Conservation (phyloP, 2,113 vertebrate species). For the Collichthys lucidus region DNA sequence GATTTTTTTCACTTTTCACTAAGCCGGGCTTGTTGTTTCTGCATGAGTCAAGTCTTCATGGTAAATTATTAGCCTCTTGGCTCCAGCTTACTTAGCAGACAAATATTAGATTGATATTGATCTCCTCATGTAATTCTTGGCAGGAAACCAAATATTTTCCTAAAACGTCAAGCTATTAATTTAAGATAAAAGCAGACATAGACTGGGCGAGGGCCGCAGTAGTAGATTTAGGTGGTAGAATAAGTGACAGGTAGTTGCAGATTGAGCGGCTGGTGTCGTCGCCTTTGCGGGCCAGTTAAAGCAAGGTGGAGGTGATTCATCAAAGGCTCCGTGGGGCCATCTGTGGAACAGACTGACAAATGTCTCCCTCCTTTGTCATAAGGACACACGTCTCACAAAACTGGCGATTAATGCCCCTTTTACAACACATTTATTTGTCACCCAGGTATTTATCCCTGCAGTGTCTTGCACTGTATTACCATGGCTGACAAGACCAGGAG, state of each 20-base stretch:
- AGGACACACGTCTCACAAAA: constrained; percentile 85
- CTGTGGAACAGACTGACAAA: constrained; percentile 86
- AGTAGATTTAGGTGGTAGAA: constrained; percentile 42
- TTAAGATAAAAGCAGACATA: not conserved
- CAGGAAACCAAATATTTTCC: not conserved
- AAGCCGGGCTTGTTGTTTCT: not conserved
- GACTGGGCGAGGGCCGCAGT: not conserved
- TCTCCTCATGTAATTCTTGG: not conserved
- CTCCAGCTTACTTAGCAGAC: not conserved
- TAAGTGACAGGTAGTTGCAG: constrained; percentile 63
- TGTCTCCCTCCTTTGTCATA: constrained; percentile 87
- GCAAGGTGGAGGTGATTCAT: constrained; percentile 83
- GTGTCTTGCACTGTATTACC: constrained; percentile 75
- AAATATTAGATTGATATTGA: not conserved
- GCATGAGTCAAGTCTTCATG: not conserved
- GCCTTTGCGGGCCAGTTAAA: constrained; percentile 75
- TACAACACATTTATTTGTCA: constrained; percentile 85
- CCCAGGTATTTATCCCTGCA: constrained; percentile 81
- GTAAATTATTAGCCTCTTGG: not conserved
- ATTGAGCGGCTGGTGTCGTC: constrained; percentile 62
- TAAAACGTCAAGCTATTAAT: not conserved
- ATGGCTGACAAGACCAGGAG: constrained; percentile 69
- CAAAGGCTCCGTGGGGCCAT: constrained; percentile 82
- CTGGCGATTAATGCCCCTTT: constrained; percentile 82
- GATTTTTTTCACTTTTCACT: too few species aligned